Conservation (phyloP, 2,113 vertebrate species). For the Amphilophus citrinellus region DNA sequence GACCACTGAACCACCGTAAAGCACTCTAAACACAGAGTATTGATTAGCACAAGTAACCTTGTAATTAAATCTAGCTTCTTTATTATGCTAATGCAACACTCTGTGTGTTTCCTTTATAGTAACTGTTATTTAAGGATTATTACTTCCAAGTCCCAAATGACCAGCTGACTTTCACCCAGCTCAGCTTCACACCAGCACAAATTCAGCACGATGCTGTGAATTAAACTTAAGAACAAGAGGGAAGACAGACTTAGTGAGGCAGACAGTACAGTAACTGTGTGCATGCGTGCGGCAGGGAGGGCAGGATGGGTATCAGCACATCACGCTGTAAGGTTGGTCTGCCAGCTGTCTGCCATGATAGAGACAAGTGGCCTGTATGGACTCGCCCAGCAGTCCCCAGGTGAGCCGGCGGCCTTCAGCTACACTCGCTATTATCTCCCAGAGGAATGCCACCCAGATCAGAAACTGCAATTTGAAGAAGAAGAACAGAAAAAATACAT, state of each 20-base stretch:
- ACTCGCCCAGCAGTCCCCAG: slow-evolving; percentile 58
- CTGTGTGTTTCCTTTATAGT: neutral
- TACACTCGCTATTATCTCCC: slow-evolving; percentile 58
- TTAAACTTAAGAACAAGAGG: neutral
- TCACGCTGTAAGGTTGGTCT: slow-evolving; percentile 41
- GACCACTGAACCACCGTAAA: neutral
- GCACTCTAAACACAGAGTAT: neutral
- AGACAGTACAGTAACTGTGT: neutral
- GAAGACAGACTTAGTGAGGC: neutral
- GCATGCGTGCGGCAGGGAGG: slow-evolving; percentile 28
- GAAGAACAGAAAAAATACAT: slow-evolving; percentile 24
- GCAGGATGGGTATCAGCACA: slow-evolving; percentile 45
- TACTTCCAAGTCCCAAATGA: neutral
- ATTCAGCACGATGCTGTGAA: neutral
- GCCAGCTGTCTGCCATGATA: slow-evolving; percentile 35
- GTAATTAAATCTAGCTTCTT: slow-evolving; percentile 1
- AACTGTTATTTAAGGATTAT: neutral
- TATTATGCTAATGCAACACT: neutral
- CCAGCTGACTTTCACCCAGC: neutral
- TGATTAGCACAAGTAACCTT: neutral
- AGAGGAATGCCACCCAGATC: slow-evolving; percentile 66
- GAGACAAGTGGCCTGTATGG: slow-evolving; percentile 49
- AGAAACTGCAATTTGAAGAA: slow-evolving; percentile 24
- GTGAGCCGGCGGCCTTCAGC: slow-evolving; percentile 52
- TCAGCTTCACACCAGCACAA: neutral